Percentiles rank a stretch among this genome's conserved stretches.
These are phyloP conservation scores for Equus quagga DNA, from an alignment of 2,113 vertebrate species.

Conservation along the genomic window DNA sequence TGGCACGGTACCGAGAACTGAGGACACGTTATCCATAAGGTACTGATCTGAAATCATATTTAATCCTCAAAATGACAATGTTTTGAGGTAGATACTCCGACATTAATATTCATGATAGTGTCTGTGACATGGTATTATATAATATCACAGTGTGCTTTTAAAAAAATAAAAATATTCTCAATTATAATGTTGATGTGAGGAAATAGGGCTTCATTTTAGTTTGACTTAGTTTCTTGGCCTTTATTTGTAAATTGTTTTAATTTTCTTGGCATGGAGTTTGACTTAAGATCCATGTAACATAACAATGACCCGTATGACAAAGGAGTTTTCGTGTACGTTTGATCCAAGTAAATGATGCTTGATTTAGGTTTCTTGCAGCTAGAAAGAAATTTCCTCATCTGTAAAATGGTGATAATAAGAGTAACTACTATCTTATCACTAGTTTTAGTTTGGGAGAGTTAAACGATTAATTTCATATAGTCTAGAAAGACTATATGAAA, in stretches of 20 bases:
- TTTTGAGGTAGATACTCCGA: background rate
- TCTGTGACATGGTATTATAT: background rate
- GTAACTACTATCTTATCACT: background rate
- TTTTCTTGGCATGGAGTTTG: background rate
- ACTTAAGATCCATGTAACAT: background rate
- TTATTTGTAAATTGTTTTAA: slow-evolving; percentile 25
- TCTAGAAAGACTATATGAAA: background rate
- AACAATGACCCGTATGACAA: slow-evolving; percentile 24
- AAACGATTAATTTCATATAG: background rate
- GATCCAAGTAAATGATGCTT: slow-evolving; percentile 21
- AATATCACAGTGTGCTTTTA: background rate
- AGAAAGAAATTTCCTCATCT: background rate
- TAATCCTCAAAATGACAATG: slow-evolving; percentile 12
- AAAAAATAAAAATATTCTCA: background rate
- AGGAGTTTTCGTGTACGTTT: slow-evolving; percentile 15
- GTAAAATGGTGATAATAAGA: background rate
- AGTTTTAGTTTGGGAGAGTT: background rate
- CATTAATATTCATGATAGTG: background rate
- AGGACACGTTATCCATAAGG: background rate
- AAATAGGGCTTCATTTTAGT: background rate
- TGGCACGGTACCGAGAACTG: background rate
- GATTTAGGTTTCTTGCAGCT: slow-evolving; percentile 32
- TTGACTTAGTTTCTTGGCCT: background rate
- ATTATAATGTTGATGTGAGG: background rate
- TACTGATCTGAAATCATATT: background rate